Evolutionary conservation across 1,140 invertebrate genomes (phyloP).

Genomic region (Batillaria attramentaria): DNA sequence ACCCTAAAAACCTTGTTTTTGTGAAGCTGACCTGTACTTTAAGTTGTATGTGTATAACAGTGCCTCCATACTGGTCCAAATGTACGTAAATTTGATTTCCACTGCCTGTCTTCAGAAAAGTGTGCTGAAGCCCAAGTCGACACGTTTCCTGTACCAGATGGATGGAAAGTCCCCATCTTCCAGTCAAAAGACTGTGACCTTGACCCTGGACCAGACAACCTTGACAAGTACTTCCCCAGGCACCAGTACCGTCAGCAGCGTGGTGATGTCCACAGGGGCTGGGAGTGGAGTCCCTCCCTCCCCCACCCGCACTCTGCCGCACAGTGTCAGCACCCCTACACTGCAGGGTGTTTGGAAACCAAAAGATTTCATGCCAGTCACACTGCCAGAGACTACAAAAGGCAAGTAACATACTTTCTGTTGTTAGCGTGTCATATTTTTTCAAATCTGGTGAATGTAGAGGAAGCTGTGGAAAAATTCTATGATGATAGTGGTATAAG

Average conservation of each 20-base stretch:
- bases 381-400: slow-evolving; percentile 23
- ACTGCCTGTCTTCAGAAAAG: slow-evolving; percentile 43
- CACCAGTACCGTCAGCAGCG: slow-evolving; percentile 18
- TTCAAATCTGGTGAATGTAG: too few relatives aligned
- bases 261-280: slow-evolving; percentile 6
- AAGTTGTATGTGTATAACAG: too few relatives aligned
- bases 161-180: slow-evolving; percentile 44
- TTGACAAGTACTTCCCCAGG: neutral
- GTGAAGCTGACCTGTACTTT: too few relatives aligned
- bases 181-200: slow-evolving; percentile 56
- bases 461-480: too few relatives aligned
- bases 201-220: slow-evolving; percentile 46
- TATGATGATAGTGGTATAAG: too few relatives aligned
- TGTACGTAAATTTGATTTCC: slow-evolving; percentile 1
- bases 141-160: slow-evolving; percentile 56
- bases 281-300: slow-evolving; percentile 10
- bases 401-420: too few relatives aligned
- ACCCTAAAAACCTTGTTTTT: too few relatives aligned
- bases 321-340: slow-evolving; percentile 24
- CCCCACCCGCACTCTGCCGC: slow-evolving; percentile 15
- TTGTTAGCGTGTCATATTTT: too few relatives aligned
- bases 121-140: slow-evolving; percentile 59
- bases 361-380: slow-evolving; percentile 34
- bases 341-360: slow-evolving; percentile 42
- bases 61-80: neutral